Evolutionary conservation across 2,888 invertebrate genomes (phyloP), one percentile per base, ranked within the genome.

Genomic region (Drosophila ezoana): DNA sequence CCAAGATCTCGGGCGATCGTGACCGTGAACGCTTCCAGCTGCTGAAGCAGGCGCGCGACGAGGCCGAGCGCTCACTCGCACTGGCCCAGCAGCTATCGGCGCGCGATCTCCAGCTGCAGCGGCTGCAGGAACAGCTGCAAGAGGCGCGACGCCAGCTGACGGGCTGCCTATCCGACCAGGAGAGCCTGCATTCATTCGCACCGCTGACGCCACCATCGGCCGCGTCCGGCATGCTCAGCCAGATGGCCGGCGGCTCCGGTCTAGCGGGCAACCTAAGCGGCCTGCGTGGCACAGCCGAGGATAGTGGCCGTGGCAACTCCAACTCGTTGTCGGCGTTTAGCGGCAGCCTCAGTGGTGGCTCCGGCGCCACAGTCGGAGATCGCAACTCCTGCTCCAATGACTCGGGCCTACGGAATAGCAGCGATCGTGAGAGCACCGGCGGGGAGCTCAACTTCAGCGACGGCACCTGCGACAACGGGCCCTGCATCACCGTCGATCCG

Each of bases 21-120:
- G 98, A 98, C 90, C 93, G 97, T 13, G 98, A 98, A 92, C 95
- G 98, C 56, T 97, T 97, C 94, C 97, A 96, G 75, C 93, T 98
- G 64, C 92, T 98, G 59, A 95, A 97, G 81, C 97, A 97, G 90
- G 98, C 98, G 0, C 94, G 97, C 41, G 98, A 98, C 89, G 97
- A 98, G 89, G 96, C 98, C 0, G 98, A 98, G 91, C 94, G 97
- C 65, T 96, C 97, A 23, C 93, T 98, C 68, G 95, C 96, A 64
- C 93, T 98, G 44, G 97, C 97, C 8, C 96, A 97, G 10, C 97
- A 97, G 85, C 94, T 98, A 23, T 97, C 96, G 89, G 95, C 96
- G 43, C 95, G 97, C 81, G 98, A 98, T 90, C 94, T 96, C 68
- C 97, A 97, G 91, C 94, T 98, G 60, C 95, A 96, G 86, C 96